Base-by-base conservation (phyloP, 2,797 vertebrate species). In the Hapalemur alaotrensis region DNA sequence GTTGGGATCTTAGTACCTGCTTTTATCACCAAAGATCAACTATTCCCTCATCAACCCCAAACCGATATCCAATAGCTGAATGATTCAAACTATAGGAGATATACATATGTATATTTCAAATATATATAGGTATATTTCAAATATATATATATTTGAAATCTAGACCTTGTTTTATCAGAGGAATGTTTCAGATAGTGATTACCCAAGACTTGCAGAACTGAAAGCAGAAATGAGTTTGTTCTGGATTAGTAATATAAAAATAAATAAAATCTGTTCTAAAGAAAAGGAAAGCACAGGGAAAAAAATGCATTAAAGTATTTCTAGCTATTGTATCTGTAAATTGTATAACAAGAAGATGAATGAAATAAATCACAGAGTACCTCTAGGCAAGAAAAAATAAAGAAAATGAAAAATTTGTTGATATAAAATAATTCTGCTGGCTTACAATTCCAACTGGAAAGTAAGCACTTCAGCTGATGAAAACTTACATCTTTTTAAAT, bases 261-360 rank as follows among this genome's bases (percentile, higher is more conserved):
- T 90, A 91, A 96, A 88, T 84, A 94, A 93, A 81, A 86, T 12
- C 12, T 89, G 4, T 22, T 84, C 48, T 97, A 96, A 98, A 97
- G 50, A 95, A 30, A 75, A 48, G 61, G 23, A 67, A 92, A 91
- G 20, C 10, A 63, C 11, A 89, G 48, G 80, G 72, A 75, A 72
- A 96, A 96, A 96, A 82, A 86, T 93, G 50, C 70, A 97, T 48
- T 78, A 91, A 93, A 96, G 69, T 91, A 63, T 97, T 79, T 82
- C 75, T 98, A 95, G 93, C 43, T 96, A 76, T 95, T 97, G 18
- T 90, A 35, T 96, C 95, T 97, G 97, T 97, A 98, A 98, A 96
- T 93, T 41, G 54, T 9, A 5, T 93, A 81, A 92, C 28, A 25
- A 94, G 93, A 97, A 95, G 82, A 95, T 73, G 81, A 72, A 94